Base-by-base conservation (phyloP, 2,888 invertebrate species). In the Pedicia rivosa region DNA sequence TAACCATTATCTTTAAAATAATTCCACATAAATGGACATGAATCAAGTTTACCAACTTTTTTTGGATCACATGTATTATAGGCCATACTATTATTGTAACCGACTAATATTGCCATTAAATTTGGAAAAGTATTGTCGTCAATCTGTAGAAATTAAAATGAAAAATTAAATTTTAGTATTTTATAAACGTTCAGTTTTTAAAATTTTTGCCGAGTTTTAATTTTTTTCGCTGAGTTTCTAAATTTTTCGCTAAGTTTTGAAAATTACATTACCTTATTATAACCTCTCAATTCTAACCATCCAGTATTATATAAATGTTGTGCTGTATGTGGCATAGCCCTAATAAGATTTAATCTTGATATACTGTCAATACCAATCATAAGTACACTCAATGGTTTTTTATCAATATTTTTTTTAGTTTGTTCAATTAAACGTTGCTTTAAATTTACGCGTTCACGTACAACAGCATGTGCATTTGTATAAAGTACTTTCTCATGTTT, bases 111-210 rank as follows among this genome's bases (percentile, higher is more conserved):
- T 0, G 88, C 84, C 70, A 88, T 78, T 35, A 92, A 59, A 58
- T 92, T 94, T 0, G 91, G 87, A 51, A 82, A 86, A 0, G 90
- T 91, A 50, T 91, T 91, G 51, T 90, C 90, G 6, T 75, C 86
- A 42, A 83, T 71, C 71, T 27, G 12, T 27, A 13, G 12, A 7
- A n/a, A 32, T 20, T 24, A 16, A n/a, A 24, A 29, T 28, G 13
- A 24, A 29, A 8, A n/a, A 14, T 22, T 22, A 12, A n/a, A 14
- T 26, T 14, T 24, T 24, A 3, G n/a, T 24, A 24, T n/a, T n/a
- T n/a, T n/a, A n/a, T n/a, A n/a, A n/a, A n/a, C n/a, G n/a, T n/a
- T n/a, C n/a, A n/a, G n/a, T n/a, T n/a, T n/a, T n/a, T n/a, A n/a
- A n/a, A n/a, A n/a, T n/a, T n/a, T n/a, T n/a, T n/a, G n/a, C n/a